Percentiles rank a stretch among this genome's conserved stretches.
phyloP scores from a whole-genome alignment of 2,113 vertebrate species.

The Cyanoramphus novaezelandiae region DNA sequence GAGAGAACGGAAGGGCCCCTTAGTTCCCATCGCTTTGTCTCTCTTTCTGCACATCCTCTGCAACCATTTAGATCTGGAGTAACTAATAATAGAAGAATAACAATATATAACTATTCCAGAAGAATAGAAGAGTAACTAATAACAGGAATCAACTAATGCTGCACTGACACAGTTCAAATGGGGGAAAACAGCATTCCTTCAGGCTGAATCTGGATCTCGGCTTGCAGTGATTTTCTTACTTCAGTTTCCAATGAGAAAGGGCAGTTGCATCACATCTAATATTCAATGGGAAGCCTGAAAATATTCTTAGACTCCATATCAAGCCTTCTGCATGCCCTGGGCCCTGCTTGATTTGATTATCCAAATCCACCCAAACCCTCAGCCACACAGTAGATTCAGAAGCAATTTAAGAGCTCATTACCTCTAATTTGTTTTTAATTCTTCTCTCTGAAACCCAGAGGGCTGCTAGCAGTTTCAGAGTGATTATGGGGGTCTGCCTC shows the following conservation, averaged over 20 bases:
- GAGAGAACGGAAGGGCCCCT: not conserved
- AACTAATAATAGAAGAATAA: not conserved
- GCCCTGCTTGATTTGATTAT: slow-evolving; percentile 14
- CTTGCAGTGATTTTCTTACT: not conserved
- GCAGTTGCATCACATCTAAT: not conserved
- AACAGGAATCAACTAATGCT: not conserved
- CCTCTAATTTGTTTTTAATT: slow-evolving; percentile 63
- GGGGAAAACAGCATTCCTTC: not conserved
- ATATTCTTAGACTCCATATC: not conserved
- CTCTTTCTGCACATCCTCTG: not conserved
- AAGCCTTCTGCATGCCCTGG: not conserved
- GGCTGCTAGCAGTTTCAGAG: not conserved
- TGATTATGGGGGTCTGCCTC: not conserved
- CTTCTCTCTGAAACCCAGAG: slow-evolving; percentile 10
- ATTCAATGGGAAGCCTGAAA: not conserved
- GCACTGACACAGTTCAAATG: not conserved
- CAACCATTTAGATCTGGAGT: not conserved
- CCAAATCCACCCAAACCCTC: slow-evolving; percentile 26
- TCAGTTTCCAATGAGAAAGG: not conserved
- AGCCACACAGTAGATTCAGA: slow-evolving; percentile 3
- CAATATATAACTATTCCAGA: not conserved
- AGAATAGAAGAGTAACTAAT: not conserved
- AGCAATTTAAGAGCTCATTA: slow-evolving; percentile 59
- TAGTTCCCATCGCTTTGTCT: not conserved
- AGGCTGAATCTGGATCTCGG: not conserved